Evolutionary conservation across 2,113 vertebrate species (phyloP).

Genomic region (Thunnus maccoyii): DNA sequence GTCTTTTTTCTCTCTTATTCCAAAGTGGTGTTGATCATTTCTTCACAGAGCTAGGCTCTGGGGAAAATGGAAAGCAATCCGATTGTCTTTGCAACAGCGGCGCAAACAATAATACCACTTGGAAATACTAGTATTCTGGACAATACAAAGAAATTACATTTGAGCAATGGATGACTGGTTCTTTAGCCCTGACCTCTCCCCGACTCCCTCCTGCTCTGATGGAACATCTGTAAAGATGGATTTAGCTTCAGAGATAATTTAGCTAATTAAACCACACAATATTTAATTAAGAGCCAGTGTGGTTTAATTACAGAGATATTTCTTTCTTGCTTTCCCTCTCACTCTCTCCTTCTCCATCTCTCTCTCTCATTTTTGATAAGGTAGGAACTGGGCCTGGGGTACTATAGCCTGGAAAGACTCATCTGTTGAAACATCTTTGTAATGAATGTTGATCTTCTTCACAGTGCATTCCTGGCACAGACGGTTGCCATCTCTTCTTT

Average conservation of each 20-base stretch:
- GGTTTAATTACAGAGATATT: conserved; percentile 78
- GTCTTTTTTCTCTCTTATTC: no score
- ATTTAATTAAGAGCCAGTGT: conserved; percentile 81
- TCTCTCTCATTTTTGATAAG: conserved; percentile 33
- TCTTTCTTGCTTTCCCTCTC: conserved; percentile 16
- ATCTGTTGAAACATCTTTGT: conserved; percentile 60
- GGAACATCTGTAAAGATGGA: conserved; percentile 78
- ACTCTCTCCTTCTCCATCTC: background rate
- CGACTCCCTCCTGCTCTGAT: background rate
- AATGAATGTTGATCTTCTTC: conserved; percentile 64
- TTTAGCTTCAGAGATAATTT: conserved; percentile 80
- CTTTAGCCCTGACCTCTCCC: conserved; percentile 26
- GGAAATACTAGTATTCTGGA: conserved; percentile 48
- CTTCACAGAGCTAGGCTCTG: no score
- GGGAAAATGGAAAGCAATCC: no score
- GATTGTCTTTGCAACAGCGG: no score
- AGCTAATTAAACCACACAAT: conserved; percentile 83
- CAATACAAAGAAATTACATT: conserved; percentile 78
- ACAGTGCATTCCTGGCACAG: background rate
- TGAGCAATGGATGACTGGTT: conserved; percentile 64
- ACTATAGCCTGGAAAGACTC: conserved; percentile 34
- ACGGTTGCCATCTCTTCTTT: background rate
- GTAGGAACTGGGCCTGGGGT: conserved; percentile 21
- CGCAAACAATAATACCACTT: no score
- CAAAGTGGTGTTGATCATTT: no score